Conservation (phyloP, 2,888 invertebrate genomes). For the Heliconius erato region DNA sequence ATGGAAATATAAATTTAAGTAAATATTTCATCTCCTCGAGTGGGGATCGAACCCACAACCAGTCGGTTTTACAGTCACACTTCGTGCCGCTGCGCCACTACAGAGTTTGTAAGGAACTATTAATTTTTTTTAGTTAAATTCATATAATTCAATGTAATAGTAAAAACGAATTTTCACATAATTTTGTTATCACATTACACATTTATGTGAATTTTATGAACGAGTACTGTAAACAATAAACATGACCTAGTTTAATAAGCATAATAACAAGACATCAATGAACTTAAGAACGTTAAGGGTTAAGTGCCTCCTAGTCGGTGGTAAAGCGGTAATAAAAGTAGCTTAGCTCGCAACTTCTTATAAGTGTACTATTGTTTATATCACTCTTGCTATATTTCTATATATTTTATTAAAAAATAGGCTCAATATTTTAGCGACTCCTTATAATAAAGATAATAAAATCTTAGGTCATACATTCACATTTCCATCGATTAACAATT, state of each 20-base stretch:
- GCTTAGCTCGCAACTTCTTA: neutral
- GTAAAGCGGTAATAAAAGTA: constrained; percentile 4
- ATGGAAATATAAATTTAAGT: too few relatives aligned
- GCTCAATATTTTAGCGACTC: too few relatives aligned
- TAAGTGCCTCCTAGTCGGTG: constrained; percentile 12
- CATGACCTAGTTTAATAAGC: constrained; percentile 2
- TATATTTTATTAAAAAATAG: too few relatives aligned
- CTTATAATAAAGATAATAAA: too few relatives aligned
- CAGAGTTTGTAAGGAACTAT: neutral
- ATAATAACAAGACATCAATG: constrained; percentile 13
- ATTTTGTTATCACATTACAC: neutral
- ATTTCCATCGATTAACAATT: too few relatives aligned
- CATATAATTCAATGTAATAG: neutral
- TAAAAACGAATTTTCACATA: neutral
- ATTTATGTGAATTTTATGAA: neutral
- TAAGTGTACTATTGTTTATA: too few relatives aligned
- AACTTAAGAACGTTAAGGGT: constrained; percentile 15
- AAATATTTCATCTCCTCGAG: too few relatives aligned
- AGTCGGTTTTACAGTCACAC: too few relatives aligned
- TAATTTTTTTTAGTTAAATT: neutral
- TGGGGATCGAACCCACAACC: too few relatives aligned
- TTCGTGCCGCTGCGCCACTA: too few relatives aligned
- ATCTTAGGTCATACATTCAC: too few relatives aligned
- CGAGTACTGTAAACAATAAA: neutral
- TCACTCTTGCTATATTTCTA: too few relatives aligned